phyloP scores from a whole-genome alignment of 2,888 invertebrate species.

The Hesperia comma region DNA sequence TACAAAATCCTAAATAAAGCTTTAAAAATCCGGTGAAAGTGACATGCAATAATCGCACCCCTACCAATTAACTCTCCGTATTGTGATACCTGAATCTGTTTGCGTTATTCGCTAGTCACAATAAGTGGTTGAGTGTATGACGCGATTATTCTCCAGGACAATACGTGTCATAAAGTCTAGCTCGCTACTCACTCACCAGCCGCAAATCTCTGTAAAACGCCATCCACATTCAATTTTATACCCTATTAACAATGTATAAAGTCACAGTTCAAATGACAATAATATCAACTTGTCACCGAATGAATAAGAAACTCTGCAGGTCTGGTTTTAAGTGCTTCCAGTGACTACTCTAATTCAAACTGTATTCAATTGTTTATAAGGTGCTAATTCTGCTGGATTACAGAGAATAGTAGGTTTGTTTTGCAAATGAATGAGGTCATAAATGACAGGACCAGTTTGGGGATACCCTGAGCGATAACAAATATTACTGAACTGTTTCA shows the following conservation, averaged over 20 bases:
- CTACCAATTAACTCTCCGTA: background rate
- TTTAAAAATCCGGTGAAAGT: background rate
- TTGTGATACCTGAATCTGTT: constrained; percentile 29
- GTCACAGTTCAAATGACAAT: constrained; percentile 52
- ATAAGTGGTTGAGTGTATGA: constrained; percentile 64
- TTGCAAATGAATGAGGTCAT: constrained; percentile 48
- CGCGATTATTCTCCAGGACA: constrained; percentile 60
- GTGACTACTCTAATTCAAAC: constrained; percentile 14
- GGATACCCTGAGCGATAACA: constrained; percentile 33
- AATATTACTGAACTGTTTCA: constrained; percentile 17
- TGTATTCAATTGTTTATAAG: background rate
- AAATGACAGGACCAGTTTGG: constrained; percentile 58
- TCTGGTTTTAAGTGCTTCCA: constrained; percentile 59
- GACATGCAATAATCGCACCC: background rate
- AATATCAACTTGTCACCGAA: constrained; percentile 52
- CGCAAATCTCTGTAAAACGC: constrained; percentile 32
- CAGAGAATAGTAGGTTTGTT: constrained; percentile 44
- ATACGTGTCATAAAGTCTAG: constrained; percentile 60
- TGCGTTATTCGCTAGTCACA: constrained; percentile 49
- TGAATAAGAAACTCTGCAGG: constrained; percentile 50
- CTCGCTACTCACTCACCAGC: constrained; percentile 32
- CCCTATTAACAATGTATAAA: constrained; percentile 22
- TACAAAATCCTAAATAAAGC: too few species aligned
- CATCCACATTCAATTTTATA: background rate
- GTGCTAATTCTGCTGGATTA: constrained; percentile 49